Evolutionary conservation across 1,140 invertebrate species (phyloP), one percentile per base, ranked within the genome.

Genomic region (Oscheius sp.): DNA sequence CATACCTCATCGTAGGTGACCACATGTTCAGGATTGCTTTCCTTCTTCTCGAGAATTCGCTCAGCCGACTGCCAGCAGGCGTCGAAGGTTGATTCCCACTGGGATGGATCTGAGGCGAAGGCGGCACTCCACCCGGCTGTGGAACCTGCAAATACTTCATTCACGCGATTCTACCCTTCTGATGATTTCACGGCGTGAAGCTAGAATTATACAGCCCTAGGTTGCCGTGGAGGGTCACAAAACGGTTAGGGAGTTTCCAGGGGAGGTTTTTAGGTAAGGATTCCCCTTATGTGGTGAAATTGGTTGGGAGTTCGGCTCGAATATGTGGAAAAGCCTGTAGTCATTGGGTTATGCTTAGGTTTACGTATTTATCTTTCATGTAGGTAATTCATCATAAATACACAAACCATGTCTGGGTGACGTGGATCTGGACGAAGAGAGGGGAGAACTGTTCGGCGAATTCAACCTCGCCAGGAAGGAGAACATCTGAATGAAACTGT

Each of bases 1-100:
- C 18, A 63, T 35, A 73, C 62, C 52, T 74, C 66, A 69, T 71
- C 73, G 67, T 69, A 64, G 34, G 64, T 15, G 15, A 49, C 42
- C 45, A 32, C 62, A n/a, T 42, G 26, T 31, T 36, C 45, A 18
- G 42, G 28, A 52, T 74, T 80, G 85, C 82, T 85, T 88, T 86
- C 62, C 89, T 90, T 71, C 89, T 88, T 66, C 88, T 85, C 42
- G 75, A 94, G 93, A 64, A 95, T 93, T 77, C 91, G 91, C 77
- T 90, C 86, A 10, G 91, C 91, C 83, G 95, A 93, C 82, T 93
- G 91, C 93, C 94, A 97, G 84, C 96, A 94, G 85, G 92, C 92
- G 79, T 91, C 90, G 86, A 97, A 97, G 79, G 93, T 93, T 81
- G 92, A 15, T 52, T 81, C 80, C 80, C 80, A 81, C 32, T 71